Base-by-base conservation (phyloP, 1,140 invertebrate genomes). In the Paralvinella palmiformis region DNA sequence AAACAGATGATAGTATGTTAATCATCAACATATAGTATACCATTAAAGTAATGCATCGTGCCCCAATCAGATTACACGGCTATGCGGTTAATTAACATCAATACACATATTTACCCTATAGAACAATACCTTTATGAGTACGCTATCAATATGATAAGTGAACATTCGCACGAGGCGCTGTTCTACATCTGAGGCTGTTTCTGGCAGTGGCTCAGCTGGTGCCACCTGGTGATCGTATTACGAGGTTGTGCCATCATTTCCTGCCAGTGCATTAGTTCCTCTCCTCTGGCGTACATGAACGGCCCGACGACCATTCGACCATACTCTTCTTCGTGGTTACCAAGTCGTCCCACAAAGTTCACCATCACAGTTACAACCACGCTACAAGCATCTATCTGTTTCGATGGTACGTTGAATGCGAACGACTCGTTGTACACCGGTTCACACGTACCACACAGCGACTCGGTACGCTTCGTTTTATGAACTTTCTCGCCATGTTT, bases 231-330 rank as follows among this genome's bases (percentile, higher is more conserved):
- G 0, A 73, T 59, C 2, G 70, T 33, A 10, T 62, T 63, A 36
- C 73, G 68, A 7, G 75, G 71, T 36, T 78, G 72, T 6, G 71
- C 64, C 27, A 75, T 24, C 74, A 78, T 77, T 55, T 81, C 77
- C 62, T 81, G 78, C 79, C 78, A 80, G 60, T 81, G 79, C 15
- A 74, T 62, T 7, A 81, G 69, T 32, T 73, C 75, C 29, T 77
- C 74, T 3, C 79, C 78, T 15, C 77, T 67, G 1, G 77, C 73
- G 60, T 73, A 79, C 77, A 79, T 78, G 56, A 79, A 79, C 1
- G 78, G 73, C 15, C 79, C 79, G 22, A 79, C 57, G 7, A 72
- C 66, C n/a, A 74, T 66, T 27, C 69, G 67, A 13, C 75, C 76
- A 57, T 76, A 73, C 24, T 75, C 72, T 33, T 72, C 66, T 41